Conservation (phyloP, 2,797 vertebrate genomes). For the Netta rufina region DNA sequence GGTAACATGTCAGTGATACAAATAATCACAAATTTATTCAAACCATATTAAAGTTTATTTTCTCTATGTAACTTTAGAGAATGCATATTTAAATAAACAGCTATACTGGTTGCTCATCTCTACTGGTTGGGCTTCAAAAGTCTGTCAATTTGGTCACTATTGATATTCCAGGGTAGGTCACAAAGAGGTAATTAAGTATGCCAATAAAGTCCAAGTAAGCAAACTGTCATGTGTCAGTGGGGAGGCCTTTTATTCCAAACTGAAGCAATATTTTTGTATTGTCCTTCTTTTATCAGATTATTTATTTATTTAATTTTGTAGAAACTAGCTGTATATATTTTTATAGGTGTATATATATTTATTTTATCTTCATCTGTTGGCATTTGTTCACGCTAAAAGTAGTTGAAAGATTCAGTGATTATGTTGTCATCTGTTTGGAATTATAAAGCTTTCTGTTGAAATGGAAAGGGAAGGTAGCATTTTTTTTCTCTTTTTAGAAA, state of each 20-base stretch:
- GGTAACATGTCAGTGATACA: not conserved
- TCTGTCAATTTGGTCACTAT: not conserved
- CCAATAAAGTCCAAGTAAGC: not conserved
- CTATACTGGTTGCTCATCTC: not conserved
- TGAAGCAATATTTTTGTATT: not conserved
- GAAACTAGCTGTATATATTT: not conserved
- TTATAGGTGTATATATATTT: not conserved
- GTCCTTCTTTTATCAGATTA: not conserved
- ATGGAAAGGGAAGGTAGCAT: not conserved
- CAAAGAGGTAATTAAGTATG: not conserved
- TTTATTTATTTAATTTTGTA: not conserved
- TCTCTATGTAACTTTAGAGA: not conserved
- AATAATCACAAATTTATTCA: not conserved
- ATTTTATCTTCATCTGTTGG: not conserved
- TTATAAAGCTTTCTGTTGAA: not conserved
- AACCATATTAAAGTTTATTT: not conserved
- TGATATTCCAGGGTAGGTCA: not conserved
- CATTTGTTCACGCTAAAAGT: not conserved
- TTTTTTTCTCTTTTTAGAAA: not conserved
- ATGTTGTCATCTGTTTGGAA: not conserved
- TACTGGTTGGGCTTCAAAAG: not conserved
- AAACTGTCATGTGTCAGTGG: not conserved
- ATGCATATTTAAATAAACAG: not conserved
- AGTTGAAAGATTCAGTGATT: not conserved
- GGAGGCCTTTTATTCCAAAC: not conserved